Conservation (phyloP, 2,113 vertebrate species). For the Patagioenas fasciata region DNA sequence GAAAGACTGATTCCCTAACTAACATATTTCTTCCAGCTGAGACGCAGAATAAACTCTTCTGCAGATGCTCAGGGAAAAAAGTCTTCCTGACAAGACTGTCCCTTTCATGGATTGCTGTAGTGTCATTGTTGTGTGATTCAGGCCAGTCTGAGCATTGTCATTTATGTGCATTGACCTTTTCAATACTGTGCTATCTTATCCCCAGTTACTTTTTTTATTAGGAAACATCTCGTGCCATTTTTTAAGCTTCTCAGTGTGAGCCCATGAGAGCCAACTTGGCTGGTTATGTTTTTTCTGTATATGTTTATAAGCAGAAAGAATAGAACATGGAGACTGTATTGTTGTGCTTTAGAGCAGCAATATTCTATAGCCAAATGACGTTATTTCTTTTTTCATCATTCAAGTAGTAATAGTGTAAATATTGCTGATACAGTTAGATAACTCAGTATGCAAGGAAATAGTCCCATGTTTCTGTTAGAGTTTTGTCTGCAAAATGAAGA, state of each 20-base stretch:
- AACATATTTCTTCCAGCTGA: background rate
- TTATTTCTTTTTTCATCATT: background rate
- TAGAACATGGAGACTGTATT: background rate
- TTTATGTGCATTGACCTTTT: background rate
- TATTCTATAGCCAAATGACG: background rate
- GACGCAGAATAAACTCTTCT: background rate
- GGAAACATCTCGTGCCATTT: background rate
- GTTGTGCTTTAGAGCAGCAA: background rate
- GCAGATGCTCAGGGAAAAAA: background rate
- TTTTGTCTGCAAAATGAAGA: background rate
- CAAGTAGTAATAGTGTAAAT: background rate
- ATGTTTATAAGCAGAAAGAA: background rate
- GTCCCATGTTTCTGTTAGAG: background rate
- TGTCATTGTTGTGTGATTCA: rapidly evolving
- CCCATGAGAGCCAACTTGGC: background rate
- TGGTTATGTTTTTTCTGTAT: background rate
- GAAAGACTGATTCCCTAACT: background rate
- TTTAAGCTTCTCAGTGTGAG: background rate
- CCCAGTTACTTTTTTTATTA: background rate
- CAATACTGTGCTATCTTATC: background rate
- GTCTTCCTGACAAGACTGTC: background rate
- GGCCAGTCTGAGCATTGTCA: background rate
- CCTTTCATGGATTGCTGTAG: background rate
- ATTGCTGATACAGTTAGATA: background rate
- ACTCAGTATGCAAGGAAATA: background rate